Evolutionary conservation across 2,888 invertebrate species (phyloP), one percentile per base, ranked within the genome.

Genomic region (Parochlus steinenii): DNA sequence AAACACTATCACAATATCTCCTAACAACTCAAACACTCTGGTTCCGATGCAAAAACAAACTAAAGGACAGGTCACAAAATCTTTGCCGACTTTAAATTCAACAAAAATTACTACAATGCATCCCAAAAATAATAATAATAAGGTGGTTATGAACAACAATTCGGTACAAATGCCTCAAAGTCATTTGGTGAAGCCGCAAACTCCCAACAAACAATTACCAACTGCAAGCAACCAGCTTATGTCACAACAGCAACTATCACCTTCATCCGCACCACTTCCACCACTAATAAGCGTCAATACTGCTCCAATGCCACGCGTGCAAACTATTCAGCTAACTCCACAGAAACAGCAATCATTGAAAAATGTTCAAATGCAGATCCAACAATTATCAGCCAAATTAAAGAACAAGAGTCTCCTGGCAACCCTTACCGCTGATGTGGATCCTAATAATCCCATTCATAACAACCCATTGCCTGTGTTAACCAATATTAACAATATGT

Each of bases 261-360:
- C n/a, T n/a, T n/a, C 14, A 15, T 14, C 33, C 12, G 40, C 36
- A 33, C 39, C 41, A 29, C 39, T 47, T 14, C 46, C 49, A 29
- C 53, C 46, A n/a, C 32, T 44, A 24, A 39, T 46, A 6, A 47
- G 42, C 39, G 44, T 47, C 33, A 44, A 40, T 41, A 42, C 45
- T 35, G 46, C 46, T 19, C 46, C 43, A 28, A 55, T 62, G 12
- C 72, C 74, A 41, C 63, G 72, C 41, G 71, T 77, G 35, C 77
- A 76, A 48, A 75, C 76, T 7, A 77, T 79, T 43, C 77, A 78
- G 47, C 53, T 80, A 31, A 75, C 75, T 11, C 71, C 74, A 8
- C 76, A 77, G 46, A 78, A 77, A 47, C 78, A 79, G 49, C 71
- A 71, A 50, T 60, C 71, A 45, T 50, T 74, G 41, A 68, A 70